These are phyloP conservation scores for Ranitomeya imitator DNA, from an alignment of 2,113 vertebrate genomes.

Conservation along the genomic window DNA sequence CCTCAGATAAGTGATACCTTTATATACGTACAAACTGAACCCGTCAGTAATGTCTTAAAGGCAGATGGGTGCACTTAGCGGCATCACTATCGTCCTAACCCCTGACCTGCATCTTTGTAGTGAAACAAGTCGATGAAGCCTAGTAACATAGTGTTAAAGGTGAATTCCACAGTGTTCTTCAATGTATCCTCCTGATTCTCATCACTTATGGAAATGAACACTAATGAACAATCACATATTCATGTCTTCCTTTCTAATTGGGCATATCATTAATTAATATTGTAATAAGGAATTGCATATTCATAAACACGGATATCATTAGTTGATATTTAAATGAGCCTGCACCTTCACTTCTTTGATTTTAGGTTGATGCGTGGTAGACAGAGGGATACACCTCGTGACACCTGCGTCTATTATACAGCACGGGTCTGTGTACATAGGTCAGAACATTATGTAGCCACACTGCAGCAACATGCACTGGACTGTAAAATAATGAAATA, in stretches of 20 bases:
- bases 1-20: background rate
- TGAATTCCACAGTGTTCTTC: conserved; percentile 6
- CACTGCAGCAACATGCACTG: background rate
- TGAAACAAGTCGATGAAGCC: background rate
- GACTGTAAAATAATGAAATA: background rate
- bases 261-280: conserved; percentile 49
- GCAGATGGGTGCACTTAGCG: background rate
- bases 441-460: background rate
- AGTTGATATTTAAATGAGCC: conserved; percentile 34
- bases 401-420: background rate
- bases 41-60: background rate
- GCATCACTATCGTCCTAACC: background rate
- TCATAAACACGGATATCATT: conserved; percentile 34
- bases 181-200: conserved; percentile 36
- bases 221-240: conserved; percentile 48
- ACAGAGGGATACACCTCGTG: background rate
- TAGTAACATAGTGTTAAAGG: conserved; percentile 19
- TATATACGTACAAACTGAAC: background rate
- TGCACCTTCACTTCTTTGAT: conserved; percentile 7
- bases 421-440: background rate
- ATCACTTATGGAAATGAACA: conserved; percentile 41
- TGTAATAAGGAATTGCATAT: conserved; percentile 35
- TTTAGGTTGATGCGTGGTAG: conserved; percentile 9
- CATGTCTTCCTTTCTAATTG: conserved; percentile 42
- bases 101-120: background rate